Evolutionary conservation across 1,140 invertebrate genomes (phyloP).

Genomic region (Drosophila insularis): DNA sequence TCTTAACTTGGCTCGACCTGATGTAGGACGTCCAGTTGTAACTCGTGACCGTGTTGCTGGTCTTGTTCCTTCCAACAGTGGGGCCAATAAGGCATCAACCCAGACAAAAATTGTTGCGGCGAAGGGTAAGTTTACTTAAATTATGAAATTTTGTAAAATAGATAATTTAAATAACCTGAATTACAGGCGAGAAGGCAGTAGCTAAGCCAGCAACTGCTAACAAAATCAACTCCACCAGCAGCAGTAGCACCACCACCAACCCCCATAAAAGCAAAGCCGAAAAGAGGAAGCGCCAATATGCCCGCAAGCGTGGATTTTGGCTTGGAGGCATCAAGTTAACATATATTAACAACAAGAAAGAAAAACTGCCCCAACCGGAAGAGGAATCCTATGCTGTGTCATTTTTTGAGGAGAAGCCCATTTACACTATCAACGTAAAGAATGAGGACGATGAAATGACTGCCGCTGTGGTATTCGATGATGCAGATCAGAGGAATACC

Average conservation of each 20-base stretch:
- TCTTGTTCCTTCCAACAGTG: background rate
- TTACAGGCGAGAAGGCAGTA: background rate
- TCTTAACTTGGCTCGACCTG: background rate
- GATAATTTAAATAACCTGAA: background rate
- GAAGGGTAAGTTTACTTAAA: background rate
- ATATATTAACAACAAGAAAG: constrained; percentile 46
- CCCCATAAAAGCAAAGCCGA: constrained; percentile 45
- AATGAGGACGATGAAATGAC: constrained; percentile 56
- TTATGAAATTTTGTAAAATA: background rate
- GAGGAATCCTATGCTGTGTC: constrained; percentile 61
- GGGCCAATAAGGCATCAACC: background rate
- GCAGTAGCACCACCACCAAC: background rate
- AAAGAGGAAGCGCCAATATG: constrained; percentile 55
- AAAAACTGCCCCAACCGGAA: constrained; percentile 55
- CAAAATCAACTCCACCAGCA: background rate
- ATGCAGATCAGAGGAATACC: constrained; percentile 21
- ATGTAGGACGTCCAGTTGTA: background rate
- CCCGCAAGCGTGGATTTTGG: constrained; percentile 58
- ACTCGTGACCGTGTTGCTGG: background rate
- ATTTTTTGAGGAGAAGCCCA: constrained; percentile 64
- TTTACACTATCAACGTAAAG: constrained; percentile 60
- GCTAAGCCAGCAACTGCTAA: background rate
- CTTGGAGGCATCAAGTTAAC: constrained; percentile 55
- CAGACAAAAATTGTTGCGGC: background rate
- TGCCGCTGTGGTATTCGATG: constrained; percentile 33